phyloP scores from a whole-genome alignment of 2,113 vertebrate genomes.

The Syngnathus scovelli region DNA sequence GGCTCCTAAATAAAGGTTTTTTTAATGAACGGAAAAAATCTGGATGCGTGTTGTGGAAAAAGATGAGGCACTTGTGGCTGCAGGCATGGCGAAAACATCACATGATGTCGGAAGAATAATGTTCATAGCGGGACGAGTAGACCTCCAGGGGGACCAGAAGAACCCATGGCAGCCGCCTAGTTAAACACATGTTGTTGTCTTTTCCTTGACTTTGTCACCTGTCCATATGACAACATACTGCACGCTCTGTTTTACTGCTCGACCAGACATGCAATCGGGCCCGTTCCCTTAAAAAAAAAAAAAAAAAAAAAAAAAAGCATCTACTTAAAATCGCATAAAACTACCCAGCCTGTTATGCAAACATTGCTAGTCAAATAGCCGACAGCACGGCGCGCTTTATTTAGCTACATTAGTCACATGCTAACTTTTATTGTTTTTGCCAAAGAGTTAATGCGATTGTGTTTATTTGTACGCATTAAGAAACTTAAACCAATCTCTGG shows the following conservation, averaged over 20 bases:
- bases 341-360: neutral
- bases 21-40: conserved; percentile 12
- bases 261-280: neutral
- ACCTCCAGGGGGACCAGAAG: conserved; percentile 2
- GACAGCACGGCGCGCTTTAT: neutral
- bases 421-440: neutral
- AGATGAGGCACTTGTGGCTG: conserved; percentile 3
- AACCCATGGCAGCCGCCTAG: neutral
- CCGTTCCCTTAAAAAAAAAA: neutral
- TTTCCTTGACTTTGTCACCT: conserved; percentile 6
- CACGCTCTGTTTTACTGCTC: neutral
- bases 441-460: neutral
- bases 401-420: neutral
- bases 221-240: neutral
- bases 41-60: neutral
- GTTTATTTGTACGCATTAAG: neutral
- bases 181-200: neutral
- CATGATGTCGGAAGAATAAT: neutral
- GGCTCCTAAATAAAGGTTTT: conserved; percentile 6
- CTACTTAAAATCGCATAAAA: neutral
- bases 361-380: neutral
- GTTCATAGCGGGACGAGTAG: neutral
- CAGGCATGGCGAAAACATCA: conserved; percentile 1
- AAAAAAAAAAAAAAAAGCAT: neutral
- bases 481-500: neutral